Evolutionary conservation across 2,888 invertebrate species (phyloP), one percentile per base, ranked within the genome.

Genomic region (Drosophila merina): DNA sequence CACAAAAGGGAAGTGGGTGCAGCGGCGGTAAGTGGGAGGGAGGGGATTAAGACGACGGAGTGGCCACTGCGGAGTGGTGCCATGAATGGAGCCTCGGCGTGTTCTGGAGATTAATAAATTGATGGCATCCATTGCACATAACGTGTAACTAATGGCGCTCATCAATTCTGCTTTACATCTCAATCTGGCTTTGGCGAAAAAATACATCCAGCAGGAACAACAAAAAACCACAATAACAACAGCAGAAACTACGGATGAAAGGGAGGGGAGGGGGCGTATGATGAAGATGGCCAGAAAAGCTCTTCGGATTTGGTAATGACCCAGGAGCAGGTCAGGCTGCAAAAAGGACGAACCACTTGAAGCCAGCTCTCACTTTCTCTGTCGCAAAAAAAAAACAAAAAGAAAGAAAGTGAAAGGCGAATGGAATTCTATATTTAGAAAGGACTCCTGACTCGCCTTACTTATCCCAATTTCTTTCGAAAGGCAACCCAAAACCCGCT

Each of bases 151-250:
- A 92, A 92, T 92, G 91, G 90, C 89, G 86, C 90, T 90, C 91
- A 92, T 92, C 92, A 92, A 92, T 92, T 92, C 91, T 91, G 90
- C 92, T 92, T 92, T 92, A 92, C 92, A 92, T 92, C 92, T 92
- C 92, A 92, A 92, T 92, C 92, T 92, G 91, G 90, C 90, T 90
- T 89, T 86, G 77, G 88, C 74, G 70, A 77, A 75, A 76, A 64
- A 69, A 71, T 49, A 47, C 52, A 64, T 59, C 28, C 50, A 51
- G 59, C 74, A 49, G 55, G 52, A 48, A 50, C 45, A 55, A 44
- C 57, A 79, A 75, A 64, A 71, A 62, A 47, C 62, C 57, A 55
- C 66, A 57, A 45, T 40, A 48, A 33, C 47, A 44, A 20, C 36
- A 62, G 54, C 48, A 45, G 48, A 42, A 51, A 42, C 33, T 33